Conservation (phyloP, 2,113 vertebrate genomes). For the Catagonus wagneri region DNA sequence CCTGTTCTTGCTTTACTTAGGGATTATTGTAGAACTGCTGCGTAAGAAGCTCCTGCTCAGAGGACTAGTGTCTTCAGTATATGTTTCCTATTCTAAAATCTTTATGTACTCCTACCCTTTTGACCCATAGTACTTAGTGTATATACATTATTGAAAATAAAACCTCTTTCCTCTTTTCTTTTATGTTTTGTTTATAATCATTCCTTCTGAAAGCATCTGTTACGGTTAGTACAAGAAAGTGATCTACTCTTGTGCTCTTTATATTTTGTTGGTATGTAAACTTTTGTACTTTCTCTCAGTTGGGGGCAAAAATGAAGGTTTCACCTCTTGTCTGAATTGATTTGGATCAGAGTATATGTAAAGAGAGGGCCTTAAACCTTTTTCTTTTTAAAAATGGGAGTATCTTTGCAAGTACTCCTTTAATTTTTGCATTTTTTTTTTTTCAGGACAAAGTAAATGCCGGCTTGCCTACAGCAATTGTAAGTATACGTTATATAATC, state of each 20-base stretch:
- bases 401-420: conserved; percentile 44
- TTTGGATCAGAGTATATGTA: conserved; percentile 30
- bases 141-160: conserved; percentile 16
- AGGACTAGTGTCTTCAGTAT: not conserved
- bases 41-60: not conserved
- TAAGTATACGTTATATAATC: conserved; percentile 88
- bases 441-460: conserved; percentile 98
- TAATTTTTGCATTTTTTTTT: conserved; percentile 61
- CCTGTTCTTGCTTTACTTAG: not conserved
- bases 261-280: conserved; percentile 32
- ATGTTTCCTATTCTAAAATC: not conserved
- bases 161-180: conserved; percentile 11
- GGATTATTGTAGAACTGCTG: not conserved
- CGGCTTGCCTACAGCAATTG: conserved; percentile 97
- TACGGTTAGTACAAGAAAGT: conserved; percentile 38
- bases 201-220: not conserved
- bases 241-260: not conserved
- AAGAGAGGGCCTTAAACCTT: not conserved
- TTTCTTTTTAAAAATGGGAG: conserved; percentile 54
- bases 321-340: not conserved
- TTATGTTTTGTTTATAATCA: conserved; percentile 50
- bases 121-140: not conserved
- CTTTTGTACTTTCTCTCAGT: conserved; percentile 32
- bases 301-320: not conserved
- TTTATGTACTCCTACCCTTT: not conserved